A percentile compares a stretch with the other conserved stretches of the same genome.
Conservation (phyloP, 2,888 invertebrate genomes). For the Oxyscelio sp. region DNA sequence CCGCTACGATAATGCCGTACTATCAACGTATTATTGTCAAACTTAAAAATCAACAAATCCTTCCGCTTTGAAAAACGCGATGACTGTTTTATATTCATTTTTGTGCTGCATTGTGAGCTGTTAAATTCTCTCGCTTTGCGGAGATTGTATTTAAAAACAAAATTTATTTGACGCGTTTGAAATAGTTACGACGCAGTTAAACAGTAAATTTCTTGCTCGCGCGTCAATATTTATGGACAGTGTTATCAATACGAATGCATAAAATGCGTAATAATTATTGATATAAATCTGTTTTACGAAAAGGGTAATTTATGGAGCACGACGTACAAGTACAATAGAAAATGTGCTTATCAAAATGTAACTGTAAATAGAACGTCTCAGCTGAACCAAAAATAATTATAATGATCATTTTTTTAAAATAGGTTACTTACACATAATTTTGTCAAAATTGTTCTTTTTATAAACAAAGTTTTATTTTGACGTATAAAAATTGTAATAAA, state of each 20-base stretch:
- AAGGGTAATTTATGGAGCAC: no score
- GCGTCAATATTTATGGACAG: not conserved
- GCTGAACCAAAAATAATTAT: no score
- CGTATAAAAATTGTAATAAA: no score
- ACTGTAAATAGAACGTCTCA: no score
- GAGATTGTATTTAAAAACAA: not conserved
- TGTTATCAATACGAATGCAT: not conserved
- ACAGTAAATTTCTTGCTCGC: not conserved
- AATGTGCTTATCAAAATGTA: no score
- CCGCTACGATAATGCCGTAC: slow-evolving; percentile 13
- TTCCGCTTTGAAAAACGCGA: not conserved
- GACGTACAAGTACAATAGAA: no score
- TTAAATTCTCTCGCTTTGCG: not conserved
- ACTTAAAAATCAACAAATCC: slow-evolving; percentile 36
- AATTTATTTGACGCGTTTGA: not conserved
- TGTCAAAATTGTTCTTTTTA: no score
- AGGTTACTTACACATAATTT: no score
- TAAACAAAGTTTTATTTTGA: no score
- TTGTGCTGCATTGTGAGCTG: not conserved
- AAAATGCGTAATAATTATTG: not conserved
- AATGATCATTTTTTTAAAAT: no score
- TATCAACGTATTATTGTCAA: slow-evolving; percentile 43
- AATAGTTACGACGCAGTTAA: not conserved
- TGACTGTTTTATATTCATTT: not conserved
- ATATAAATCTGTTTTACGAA: no score